Evolutionary conservation across 2,113 vertebrate species (phyloP).

Genomic region (Ptychochromis oligacanthus): DNA sequence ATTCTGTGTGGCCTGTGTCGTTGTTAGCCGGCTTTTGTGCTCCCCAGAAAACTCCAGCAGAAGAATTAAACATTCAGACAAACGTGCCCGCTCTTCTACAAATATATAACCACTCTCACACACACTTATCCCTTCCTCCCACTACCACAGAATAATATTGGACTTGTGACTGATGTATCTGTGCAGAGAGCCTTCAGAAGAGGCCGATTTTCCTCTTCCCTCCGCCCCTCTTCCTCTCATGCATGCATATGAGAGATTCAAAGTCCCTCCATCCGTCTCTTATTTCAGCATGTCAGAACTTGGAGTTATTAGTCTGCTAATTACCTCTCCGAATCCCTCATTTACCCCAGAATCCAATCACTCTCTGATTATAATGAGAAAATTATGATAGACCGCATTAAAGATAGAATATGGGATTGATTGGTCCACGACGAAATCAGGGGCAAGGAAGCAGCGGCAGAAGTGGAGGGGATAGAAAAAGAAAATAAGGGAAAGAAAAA

Average conservation of each 20-base stretch:
- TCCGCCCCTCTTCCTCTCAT: constrained; percentile 12
- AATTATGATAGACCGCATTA: constrained; percentile 74
- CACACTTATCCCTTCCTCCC: constrained; percentile 33
- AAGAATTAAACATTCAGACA: constrained; percentile 31
- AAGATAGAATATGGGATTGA: constrained; percentile 75
- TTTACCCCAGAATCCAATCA: constrained; percentile 78
- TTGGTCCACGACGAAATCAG: constrained; percentile 54
- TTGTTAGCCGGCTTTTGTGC: neutral
- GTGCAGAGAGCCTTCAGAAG: constrained; percentile 53
- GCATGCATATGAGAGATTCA: constrained; percentile 59
- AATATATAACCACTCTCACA: constrained; percentile 30
- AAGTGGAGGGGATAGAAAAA: neutral
- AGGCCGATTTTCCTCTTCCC: constrained; percentile 23
- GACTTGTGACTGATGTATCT: constrained; percentile 55
- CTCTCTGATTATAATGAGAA: constrained; percentile 80
- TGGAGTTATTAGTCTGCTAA: constrained; percentile 78
- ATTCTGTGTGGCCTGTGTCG: neutral
- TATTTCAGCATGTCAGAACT: constrained; percentile 74
- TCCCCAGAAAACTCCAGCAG: neutral
- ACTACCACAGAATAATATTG: constrained; percentile 55
- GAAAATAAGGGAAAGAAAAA: neutral
- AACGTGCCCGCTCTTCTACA: constrained; percentile 16
- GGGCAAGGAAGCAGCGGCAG: constrained; percentile 5
- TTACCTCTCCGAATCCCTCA: constrained; percentile 78
- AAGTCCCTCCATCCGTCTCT: constrained; percentile 71